Evolutionary conservation across 2,113 vertebrate genomes (phyloP).

Genomic region (Cyanoliseus patagonus): DNA sequence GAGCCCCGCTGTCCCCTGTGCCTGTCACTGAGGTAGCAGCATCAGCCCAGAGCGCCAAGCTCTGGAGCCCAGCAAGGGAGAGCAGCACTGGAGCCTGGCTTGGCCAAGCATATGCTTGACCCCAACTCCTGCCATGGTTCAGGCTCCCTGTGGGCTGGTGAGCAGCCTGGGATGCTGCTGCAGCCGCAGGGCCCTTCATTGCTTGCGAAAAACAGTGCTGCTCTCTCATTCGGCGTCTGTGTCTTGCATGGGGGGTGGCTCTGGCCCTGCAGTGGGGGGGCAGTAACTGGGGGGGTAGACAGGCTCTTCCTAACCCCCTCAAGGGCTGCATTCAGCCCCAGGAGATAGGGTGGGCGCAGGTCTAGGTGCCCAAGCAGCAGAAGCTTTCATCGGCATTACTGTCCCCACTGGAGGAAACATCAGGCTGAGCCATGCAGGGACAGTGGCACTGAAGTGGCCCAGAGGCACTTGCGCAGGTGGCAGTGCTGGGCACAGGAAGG

Average conservation of each 20-base stretch:
- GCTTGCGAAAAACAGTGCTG: not conserved
- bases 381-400: rapidly evolving
- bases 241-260: not conserved
- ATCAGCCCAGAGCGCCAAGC: not conserved
- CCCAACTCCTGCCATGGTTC: rapidly evolving
- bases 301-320: not conserved
- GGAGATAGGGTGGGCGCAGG: not conserved
- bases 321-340: not conserved
- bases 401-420: not conserved
- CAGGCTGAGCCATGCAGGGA: not conserved
- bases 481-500: not conserved
- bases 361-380: not conserved
- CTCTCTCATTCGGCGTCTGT: not conserved
- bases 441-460: not conserved
- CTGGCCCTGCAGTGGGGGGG: not conserved
- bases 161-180: not conserved
- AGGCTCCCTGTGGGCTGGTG: rapidly evolving
- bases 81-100: not conserved
- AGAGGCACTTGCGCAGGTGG: not conserved
- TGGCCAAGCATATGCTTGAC: not conserved
- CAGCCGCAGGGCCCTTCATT: not conserved
- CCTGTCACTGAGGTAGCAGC: not conserved
- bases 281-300: not conserved
- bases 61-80: not conserved
- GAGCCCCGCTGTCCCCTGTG: rapidly evolving